These are phyloP conservation scores for Trachelipus rathkii DNA, from an alignment of 1,140 invertebrate genomes.

Conservation along the genomic window DNA sequence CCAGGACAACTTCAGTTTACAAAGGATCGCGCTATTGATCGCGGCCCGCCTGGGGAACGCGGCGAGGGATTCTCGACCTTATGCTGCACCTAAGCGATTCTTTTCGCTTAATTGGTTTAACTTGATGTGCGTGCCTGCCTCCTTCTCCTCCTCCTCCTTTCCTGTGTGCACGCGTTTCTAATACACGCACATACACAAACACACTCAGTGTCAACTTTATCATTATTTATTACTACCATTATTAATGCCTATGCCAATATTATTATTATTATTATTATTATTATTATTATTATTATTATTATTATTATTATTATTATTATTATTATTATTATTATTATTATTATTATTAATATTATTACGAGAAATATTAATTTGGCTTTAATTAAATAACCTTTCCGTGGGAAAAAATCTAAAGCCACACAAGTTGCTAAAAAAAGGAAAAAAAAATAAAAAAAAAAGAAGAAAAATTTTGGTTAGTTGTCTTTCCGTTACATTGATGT, in stretches of 20 bases:
- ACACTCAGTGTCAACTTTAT: neutral
- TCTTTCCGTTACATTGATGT: too few relatives aligned
- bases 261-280: constrained; percentile 7
- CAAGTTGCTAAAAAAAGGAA: too few relatives aligned
- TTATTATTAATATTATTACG: neutral
- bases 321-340: constrained; percentile 7
- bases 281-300: neutral
- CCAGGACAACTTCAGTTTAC: constrained; percentile 11
- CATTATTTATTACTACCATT: neutral
- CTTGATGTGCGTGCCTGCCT: neutral
- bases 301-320: neutral
- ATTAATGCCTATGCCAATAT: neutral
- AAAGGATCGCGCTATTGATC: constrained; percentile 11
- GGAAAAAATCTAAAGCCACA: too few relatives aligned
- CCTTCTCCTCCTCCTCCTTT: neutral
- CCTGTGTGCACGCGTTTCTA: neutral
- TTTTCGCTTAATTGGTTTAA: constrained; percentile 13
- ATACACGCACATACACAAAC: neutral
- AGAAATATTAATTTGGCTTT: too few relatives aligned
- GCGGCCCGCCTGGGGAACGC: constrained; percentile 7
- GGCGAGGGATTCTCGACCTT: constrained; percentile 10
- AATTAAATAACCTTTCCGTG: too few relatives aligned
- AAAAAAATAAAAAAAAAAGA: too few relatives aligned
- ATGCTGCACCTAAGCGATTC: constrained; percentile 5
- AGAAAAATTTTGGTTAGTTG: too few relatives aligned